phyloP scores from a whole-genome alignment of 2,888 invertebrate genomes.

The Diabrotica balteata region DNA sequence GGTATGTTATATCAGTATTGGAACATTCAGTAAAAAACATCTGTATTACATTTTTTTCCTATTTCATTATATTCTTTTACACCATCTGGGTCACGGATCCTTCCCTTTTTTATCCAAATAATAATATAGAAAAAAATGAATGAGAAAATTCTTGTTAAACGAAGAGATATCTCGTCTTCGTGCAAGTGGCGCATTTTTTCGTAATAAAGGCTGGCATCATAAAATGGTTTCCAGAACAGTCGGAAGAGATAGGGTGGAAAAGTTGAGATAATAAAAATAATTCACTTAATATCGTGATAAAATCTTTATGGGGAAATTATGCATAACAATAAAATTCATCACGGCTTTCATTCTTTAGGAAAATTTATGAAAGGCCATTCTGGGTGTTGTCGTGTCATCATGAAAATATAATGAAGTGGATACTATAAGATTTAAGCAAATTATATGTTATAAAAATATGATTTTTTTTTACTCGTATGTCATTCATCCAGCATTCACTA shows the following conservation, averaged over 20 bases:
- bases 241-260: conserved; percentile 19
- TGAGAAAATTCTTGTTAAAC: conserved; percentile 19
- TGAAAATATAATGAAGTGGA: no score
- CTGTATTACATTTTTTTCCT: no score
- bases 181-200: conserved; percentile 17
- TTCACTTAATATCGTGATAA: conserved; percentile 32
- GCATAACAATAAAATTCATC: conserved; percentile 34
- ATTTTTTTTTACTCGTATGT: no score
- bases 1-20: no score
- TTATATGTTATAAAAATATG: no score
- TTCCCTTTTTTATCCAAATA: conserved; percentile 12
- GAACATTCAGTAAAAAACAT: no score
- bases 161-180: conserved; percentile 15
- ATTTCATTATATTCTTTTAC: no score
- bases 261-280: conserved; percentile 34
- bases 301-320: conserved; percentile 32
- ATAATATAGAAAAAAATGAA: conserved; percentile 6
- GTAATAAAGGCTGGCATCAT: conserved; percentile 28
- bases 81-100: no score
- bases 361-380: conserved; percentile 2
- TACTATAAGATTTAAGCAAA: no score
- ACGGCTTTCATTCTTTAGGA: conserved; percentile 14
- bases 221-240: conserved; percentile 20
- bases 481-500: no score
- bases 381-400: no score